Base-by-base conservation (phyloP, 1,140 invertebrate genomes). In the Drosophila baimaii region DNA sequence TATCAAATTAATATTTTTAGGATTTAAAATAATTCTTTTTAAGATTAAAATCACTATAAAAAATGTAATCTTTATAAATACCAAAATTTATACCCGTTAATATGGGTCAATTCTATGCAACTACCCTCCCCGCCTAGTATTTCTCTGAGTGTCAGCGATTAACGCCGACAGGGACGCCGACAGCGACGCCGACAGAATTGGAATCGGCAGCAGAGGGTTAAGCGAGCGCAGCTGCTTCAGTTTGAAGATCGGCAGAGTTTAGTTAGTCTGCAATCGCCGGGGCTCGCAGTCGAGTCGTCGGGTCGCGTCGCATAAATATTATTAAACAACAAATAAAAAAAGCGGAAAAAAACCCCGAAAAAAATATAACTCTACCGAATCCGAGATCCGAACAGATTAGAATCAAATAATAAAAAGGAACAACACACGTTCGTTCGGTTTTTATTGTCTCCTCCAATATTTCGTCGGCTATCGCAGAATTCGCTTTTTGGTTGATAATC, bases 231-330 rank as follows among this genome's bases (percentile, higher is more conserved):
- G 63, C 76, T 83, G 80, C 71, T 68, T 77, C 79, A 82, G 65
- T 64, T 77, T 73, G 64, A 86, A 88, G 83, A 86, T 86, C 83
- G 83, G 64, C 83, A 70, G 61, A 79, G 83, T 83, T 54, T 79
- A 88, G 79, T 77, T 83, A 88, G 83, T 88, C 84, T 89, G 83
- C 83, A 88, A 77, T 88, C 83, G 84, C 64, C 72, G 65, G 74
- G 82, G 64, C 78, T 85, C 75, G 78, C 65, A 78, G 63, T 71
- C 77, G 76, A 79, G 83, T 86, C 83, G 61, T 41, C 31, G 62
- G 29, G 47, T 29, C 43, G 52, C 39, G 76, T 66, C 10, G 39
- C 29, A 17, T 29, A 54, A 54, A 54, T 54, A 54, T 41, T 25
- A 15, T n/a, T n/a, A 19, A 54, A 63, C 25, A 3, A 44, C 39